Evolutionary conservation across 2,113 vertebrate species (phyloP).

Genomic region (Callocephalon fimbriatum): DNA sequence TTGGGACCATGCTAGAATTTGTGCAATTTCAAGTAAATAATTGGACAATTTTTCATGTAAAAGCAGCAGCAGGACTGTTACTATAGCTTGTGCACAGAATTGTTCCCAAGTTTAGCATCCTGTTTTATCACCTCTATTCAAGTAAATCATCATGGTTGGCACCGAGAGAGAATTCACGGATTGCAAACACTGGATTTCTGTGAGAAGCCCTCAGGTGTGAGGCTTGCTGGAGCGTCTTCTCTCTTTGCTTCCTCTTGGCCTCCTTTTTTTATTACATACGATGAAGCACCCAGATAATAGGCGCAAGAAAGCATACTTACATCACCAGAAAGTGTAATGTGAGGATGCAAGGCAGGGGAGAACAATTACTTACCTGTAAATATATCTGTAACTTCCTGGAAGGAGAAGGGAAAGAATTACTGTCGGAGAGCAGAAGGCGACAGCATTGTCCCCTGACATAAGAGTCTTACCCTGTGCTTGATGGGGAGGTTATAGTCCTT

Average conservation of each 20-base stretch:
- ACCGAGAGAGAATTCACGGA: neutral
- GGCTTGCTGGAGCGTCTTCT: neutral
- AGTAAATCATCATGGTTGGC: neutral
- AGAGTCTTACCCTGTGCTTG: neutral
- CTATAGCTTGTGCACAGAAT: neutral
- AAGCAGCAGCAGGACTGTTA: neutral
- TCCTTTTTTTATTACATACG: neutral
- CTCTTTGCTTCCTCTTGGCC: neutral
- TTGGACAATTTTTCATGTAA: neutral
- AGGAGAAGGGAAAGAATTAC: neutral
- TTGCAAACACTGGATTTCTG: neutral
- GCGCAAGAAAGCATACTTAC: neutral
- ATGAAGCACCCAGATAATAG: neutral
- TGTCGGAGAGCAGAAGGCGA: neutral
- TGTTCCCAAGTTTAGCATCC: neutral
- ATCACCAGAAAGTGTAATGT: neutral
- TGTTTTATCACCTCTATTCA: neutral
- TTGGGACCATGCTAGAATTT: neutral
- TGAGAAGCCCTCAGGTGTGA: neutral
- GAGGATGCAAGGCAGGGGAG: neutral
- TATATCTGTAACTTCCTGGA: neutral
- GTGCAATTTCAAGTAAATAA: slow-evolving; percentile 6
- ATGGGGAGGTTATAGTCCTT: neutral
- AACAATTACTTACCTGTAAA: neutral
- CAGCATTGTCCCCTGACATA: neutral